These are phyloP conservation scores for Microcebus lehilahytsara DNA, from an alignment of 2,113 vertebrate species.

Conservation along the genomic window DNA sequence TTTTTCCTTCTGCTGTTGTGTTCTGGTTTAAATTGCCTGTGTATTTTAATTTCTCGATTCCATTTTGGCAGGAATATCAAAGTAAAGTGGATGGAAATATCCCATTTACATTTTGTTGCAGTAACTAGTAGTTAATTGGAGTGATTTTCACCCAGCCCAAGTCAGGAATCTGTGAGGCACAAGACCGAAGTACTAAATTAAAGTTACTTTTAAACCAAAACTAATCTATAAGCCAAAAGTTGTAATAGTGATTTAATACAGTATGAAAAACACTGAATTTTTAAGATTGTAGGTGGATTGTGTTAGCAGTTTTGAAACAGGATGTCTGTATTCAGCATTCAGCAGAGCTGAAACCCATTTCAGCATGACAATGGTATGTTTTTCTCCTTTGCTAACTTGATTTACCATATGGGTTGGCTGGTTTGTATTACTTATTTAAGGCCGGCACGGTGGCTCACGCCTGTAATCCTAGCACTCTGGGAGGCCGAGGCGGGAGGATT, in stretches of 20 bases:
- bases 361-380: background rate
- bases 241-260: background rate
- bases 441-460: background rate
- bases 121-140: constrained; percentile 21
- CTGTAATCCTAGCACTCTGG: no score
- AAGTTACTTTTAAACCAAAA: constrained; percentile 60
- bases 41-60: background rate
- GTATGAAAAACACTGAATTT: constrained; percentile 9
- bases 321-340: background rate
- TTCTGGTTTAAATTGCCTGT: constrained; percentile 25
- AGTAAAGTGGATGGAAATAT: background rate
- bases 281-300: background rate
- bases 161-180: background rate
- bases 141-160: background rate
- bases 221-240: constrained; percentile 66
- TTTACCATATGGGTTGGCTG: constrained; percentile 64
- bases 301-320: background rate
- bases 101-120: background rate
- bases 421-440: constrained; percentile 79
- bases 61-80: background rate
- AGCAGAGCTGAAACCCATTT: background rate
- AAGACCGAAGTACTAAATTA: constrained; percentile 45
- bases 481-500: no score
- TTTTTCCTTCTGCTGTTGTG: background rate
- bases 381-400: constrained; percentile 67